These are phyloP conservation scores for Chinchilla lanigera DNA, from an alignment of 2,113 vertebrate genomes.

Conservation along the genomic window DNA sequence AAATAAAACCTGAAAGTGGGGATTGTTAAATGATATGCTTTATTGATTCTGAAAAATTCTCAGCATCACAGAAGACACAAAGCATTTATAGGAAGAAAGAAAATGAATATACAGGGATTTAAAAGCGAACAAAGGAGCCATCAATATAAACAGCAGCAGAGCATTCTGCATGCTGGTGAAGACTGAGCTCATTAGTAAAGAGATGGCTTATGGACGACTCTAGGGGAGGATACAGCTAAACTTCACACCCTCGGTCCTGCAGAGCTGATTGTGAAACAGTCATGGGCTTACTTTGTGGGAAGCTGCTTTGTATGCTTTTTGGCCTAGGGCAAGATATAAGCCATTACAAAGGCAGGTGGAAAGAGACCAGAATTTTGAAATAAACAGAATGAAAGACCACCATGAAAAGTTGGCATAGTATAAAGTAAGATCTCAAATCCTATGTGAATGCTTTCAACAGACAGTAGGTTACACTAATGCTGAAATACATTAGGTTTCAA, in stretches of 20 bases:
- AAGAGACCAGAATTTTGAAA: slow-evolving; percentile 62
- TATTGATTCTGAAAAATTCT: slow-evolving; percentile 29
- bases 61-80: background rate
- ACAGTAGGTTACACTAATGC: background rate
- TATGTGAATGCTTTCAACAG: background rate
- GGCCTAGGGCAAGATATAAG: slow-evolving; percentile 33
- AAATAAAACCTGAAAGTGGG: slow-evolving; percentile 18
- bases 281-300: slow-evolving; percentile 24
- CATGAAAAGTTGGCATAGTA: rapidly evolving
- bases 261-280: slow-evolving; percentile 16
- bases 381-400: slow-evolving; percentile 64
- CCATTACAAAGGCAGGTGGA: slow-evolving; percentile 63
- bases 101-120: background rate
- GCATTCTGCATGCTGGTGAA: slow-evolving; percentile 52
- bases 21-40: background rate
- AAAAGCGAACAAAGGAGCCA: slow-evolving; percentile 11
- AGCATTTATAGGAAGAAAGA: background rate
- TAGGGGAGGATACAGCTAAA: background rate
- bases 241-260: slow-evolving; percentile 24
- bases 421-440: slow-evolving; percentile 13
- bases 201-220: slow-evolving; percentile 28
- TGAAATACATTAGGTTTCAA: background rate
- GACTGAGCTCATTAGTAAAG: slow-evolving; percentile 70
- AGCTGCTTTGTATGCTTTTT: slow-evolving; percentile 55
- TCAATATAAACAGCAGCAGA: background rate